Evolutionary conservation across 2,888 invertebrate species (phyloP).

Genomic region (Cancer borealis): DNA sequence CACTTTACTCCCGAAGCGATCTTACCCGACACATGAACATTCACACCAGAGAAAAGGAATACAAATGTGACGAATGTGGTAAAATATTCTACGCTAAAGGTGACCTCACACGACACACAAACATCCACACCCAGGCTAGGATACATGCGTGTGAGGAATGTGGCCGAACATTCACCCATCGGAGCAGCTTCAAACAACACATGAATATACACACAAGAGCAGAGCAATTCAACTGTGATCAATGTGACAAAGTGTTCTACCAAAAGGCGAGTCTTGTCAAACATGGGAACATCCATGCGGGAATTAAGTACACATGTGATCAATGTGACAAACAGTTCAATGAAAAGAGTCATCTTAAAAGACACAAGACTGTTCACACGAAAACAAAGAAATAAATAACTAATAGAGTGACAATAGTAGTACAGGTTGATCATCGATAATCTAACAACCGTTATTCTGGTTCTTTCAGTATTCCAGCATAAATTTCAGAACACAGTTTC

Average conservation of each 20-base stretch:
- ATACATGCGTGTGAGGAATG: background rate
- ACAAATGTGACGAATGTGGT: background rate
- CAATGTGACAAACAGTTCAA: background rate
- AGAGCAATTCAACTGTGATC: background rate
- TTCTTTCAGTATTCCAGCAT: no score
- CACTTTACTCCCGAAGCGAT: background rate
- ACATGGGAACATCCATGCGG: background rate
- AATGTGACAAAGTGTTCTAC: constrained; percentile 3
- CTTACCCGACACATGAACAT: background rate
- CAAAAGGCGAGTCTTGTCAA: constrained; percentile 3
- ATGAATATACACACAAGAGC: background rate
- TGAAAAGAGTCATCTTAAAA: constrained; percentile 4
- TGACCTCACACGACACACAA: constrained; percentile 2
- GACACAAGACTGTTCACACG: background rate
- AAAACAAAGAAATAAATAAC: background rate
- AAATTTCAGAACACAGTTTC: no score
- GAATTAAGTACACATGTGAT: background rate
- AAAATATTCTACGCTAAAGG: background rate
- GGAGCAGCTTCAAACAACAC: constrained; percentile 10
- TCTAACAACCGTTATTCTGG: no score
- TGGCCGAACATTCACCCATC: background rate
- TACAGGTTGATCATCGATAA: no score
- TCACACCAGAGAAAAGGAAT: background rate
- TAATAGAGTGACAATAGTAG: background rate
- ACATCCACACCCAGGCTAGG: background rate